Percentiles rank a stretch among this genome's conserved stretches.
These are phyloP conservation scores for Epistrophe eligans DNA, from an alignment of 2,888 invertebrate genomes.

Conservation along the genomic window DNA sequence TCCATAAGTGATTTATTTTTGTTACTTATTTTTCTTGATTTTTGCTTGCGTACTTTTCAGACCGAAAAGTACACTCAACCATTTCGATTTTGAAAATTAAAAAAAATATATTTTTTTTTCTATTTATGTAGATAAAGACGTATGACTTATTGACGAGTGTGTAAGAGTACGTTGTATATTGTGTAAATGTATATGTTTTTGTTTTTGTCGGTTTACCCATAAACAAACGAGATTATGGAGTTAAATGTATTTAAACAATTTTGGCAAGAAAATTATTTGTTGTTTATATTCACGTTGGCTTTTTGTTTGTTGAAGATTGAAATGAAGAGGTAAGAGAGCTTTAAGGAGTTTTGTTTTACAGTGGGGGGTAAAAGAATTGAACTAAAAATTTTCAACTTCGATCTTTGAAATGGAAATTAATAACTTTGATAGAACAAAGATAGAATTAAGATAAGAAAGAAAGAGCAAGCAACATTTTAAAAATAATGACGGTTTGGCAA, in stretches of 20 bases:
- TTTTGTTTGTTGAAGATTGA: neutral
- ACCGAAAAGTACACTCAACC: constrained; percentile 9
- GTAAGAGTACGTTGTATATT: neutral
- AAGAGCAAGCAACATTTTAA: too few relatives aligned
- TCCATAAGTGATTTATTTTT: constrained; percentile 20
- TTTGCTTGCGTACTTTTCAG: constrained; percentile 2
- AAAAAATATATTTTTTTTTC: neutral
- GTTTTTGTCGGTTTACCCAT: constrained; percentile 10
- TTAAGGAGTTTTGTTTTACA: neutral
- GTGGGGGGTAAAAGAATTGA: neutral
- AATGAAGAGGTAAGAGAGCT: neutral
- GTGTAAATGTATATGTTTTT: neutral
- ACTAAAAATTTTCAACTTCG: neutral
- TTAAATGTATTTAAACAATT: constrained; percentile 18
- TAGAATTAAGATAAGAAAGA: too few relatives aligned
- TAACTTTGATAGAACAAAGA: too few relatives aligned
- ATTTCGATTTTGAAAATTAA: neutral
- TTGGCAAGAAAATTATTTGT: constrained; percentile 19
- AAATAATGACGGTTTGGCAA: too few relatives aligned
- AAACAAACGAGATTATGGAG: constrained; percentile 10
- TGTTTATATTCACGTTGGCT: neutral
- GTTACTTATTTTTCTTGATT: neutral
- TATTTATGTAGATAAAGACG: neutral
- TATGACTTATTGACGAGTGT: neutral
- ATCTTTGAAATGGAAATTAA: too few relatives aligned